Conservation (phyloP, 1,140 invertebrate species). For the Drosophila sulfurigaster region DNA sequence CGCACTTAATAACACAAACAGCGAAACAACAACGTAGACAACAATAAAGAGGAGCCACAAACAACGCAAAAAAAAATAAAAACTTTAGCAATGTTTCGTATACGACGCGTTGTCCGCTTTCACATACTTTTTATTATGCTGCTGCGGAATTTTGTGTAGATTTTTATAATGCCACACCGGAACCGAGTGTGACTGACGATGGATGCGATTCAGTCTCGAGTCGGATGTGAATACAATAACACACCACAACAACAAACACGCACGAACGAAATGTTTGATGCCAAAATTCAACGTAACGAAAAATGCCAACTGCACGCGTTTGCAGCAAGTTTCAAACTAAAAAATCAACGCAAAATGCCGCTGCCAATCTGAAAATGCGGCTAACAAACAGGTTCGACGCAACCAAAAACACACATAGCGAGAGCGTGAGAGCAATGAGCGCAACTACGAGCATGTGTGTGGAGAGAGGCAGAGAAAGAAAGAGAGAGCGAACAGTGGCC, state of each 20-base stretch:
- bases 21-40: conserved; percentile 1
- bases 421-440: not conserved
- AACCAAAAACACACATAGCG: conserved; percentile 32
- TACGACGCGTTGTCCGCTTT: conserved; percentile 71
- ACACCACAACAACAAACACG: conserved; percentile 25
- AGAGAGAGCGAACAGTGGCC: conserved; percentile 7
- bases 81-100: conserved; percentile 65
- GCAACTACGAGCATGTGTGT: no score
- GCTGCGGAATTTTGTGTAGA: conserved; percentile 67
- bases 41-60: not conserved
- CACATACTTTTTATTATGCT: conserved; percentile 65
- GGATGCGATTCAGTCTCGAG: conserved; percentile 41
- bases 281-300: conserved; percentile 6
- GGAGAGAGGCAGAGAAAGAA: no score
- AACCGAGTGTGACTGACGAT: conserved; percentile 57
- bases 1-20: conserved; percentile 3
- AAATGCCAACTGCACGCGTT: conserved; percentile 64
- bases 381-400: conserved; percentile 72
- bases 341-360: conserved; percentile 62
- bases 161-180: conserved; percentile 58
- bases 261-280: conserved; percentile 22
- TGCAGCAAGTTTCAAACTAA: conserved; percentile 65
- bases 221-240: conserved; percentile 43
- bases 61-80: conserved; percentile 13
- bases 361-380: conserved; percentile 46